Evolutionary conservation across 2,888 invertebrate species (phyloP).

Genomic region (Oscheius sp.): DNA sequence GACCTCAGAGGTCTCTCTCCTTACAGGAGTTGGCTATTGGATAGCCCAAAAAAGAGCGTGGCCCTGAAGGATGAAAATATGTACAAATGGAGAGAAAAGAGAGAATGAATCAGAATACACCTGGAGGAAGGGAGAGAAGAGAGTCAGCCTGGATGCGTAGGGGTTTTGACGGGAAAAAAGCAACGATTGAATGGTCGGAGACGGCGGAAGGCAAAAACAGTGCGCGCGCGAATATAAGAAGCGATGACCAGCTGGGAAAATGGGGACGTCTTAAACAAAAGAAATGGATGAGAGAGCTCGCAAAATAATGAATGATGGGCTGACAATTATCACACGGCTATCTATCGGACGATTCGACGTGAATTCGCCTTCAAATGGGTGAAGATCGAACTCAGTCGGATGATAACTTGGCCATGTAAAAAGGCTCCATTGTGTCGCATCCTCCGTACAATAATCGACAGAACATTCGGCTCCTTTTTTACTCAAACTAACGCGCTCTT

Average conservation of each 20-base stretch:
- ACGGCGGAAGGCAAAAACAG: constrained; percentile 25
- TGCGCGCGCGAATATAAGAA: constrained; percentile 26
- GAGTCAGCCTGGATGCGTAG: constrained; percentile 35
- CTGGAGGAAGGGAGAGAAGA: constrained; percentile 12
- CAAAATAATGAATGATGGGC: too few species aligned
- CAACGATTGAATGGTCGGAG: constrained; percentile 34
- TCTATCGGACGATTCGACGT: too few species aligned
- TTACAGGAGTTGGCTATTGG: constrained; percentile 36
- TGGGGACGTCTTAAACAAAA: constrained; percentile 23
- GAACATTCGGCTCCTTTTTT: too few species aligned
- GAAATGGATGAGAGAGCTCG: background rate
- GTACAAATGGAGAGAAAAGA: background rate
- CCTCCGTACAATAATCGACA: too few species aligned
- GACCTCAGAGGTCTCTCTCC: constrained; percentile 34
- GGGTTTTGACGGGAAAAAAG: constrained; percentile 34
- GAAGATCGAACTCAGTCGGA: too few species aligned
- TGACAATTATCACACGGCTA: too few species aligned
- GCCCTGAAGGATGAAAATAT: background rate
- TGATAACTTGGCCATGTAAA: background rate
- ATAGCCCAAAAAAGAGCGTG: constrained; percentile 28
- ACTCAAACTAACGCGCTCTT: too few species aligned
- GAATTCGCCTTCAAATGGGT: too few species aligned
- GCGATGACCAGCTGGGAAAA: constrained; percentile 32
- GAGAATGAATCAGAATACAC: constrained; percentile 2
- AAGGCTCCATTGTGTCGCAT: background rate